Evolutionary conservation across 2,888 invertebrate genomes (phyloP).

Genomic region (Rhagonycha lutea): DNA sequence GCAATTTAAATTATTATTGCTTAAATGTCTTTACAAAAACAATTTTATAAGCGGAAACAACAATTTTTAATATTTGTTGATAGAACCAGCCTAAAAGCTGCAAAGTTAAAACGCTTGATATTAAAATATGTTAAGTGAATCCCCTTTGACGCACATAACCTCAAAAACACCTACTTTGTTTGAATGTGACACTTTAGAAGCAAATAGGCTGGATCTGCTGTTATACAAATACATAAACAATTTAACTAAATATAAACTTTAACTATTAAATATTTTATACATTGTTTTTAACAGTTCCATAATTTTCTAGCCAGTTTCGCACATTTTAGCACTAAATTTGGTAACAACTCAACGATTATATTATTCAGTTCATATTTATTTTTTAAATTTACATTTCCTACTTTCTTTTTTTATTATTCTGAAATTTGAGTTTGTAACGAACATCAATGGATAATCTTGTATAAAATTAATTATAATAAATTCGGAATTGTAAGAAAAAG

Average conservation of each 20-base stretch:
- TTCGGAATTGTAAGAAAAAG: slow-evolving; percentile 3
- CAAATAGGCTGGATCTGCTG: background rate
- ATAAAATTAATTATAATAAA: background rate
- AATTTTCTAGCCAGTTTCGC: background rate
- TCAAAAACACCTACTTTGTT: background rate
- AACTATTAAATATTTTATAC: background rate
- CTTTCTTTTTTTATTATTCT: background rate
- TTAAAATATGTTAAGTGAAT: background rate
- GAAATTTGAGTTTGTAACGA: background rate
- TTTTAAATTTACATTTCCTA: background rate
- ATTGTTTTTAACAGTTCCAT: background rate
- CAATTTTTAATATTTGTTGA: background rate
- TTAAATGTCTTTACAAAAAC: background rate
- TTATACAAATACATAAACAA: background rate
- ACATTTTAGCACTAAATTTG: slow-evolving; percentile 7
- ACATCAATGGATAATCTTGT: background rate
- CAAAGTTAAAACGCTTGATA: background rate
- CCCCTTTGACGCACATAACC: background rate
- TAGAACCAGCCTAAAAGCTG: background rate
- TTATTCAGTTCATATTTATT: background rate
- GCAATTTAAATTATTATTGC: background rate
- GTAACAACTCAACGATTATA: background rate
- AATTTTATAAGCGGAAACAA: background rate
- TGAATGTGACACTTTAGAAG: background rate
- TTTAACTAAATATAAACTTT: background rate